Conservation (phyloP, 1,140 invertebrate species). For the Drosophila insularis region DNA sequence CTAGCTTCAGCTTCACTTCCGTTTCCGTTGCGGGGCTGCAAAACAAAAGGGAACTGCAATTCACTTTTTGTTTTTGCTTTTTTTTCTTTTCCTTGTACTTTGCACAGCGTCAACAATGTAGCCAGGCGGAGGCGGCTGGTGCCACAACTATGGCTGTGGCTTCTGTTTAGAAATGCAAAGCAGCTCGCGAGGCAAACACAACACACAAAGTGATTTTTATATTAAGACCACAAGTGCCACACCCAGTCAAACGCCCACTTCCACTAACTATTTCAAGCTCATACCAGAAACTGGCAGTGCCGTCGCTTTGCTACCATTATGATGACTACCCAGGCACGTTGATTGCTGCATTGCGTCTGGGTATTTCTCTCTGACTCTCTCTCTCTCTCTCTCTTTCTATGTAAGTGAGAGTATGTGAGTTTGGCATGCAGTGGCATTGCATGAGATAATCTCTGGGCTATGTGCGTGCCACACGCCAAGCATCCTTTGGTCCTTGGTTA, state of each 20-base stretch:
- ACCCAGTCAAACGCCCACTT: constrained; percentile 20
- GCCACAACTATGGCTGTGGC: constrained; percentile 5
- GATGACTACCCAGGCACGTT: constrained; percentile 71
- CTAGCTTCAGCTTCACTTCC: constrained; percentile 46
- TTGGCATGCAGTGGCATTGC: constrained; percentile 73
- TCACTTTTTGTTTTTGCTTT: constrained; percentile 23
- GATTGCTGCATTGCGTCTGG: constrained; percentile 67
- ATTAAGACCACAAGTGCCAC: constrained; percentile 77
- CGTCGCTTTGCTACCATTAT: constrained; percentile 76
- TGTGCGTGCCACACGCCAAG: constrained; percentile 75
- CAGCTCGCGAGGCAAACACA: constrained; percentile 72
- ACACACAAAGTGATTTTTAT: constrained; percentile 81
- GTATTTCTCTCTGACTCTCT: not conserved
- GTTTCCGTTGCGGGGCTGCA: constrained; percentile 54
- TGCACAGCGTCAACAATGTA: constrained; percentile 67
- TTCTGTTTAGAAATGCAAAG: constrained; percentile 77
- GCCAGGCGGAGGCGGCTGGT: constrained; percentile 15
- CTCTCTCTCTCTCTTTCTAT: not conserved
- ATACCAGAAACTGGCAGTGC: constrained; percentile 27
- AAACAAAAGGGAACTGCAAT: constrained; percentile 47
- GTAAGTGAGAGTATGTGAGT: constrained; percentile 28
- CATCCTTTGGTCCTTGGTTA: constrained; percentile 34
- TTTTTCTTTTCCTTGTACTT: constrained; percentile 27
- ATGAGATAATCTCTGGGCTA: constrained; percentile 75
- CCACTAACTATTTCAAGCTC: not conserved